Evolutionary conservation across 1,140 invertebrate species (phyloP).

Genomic region (Mactra quadrangularis): DNA sequence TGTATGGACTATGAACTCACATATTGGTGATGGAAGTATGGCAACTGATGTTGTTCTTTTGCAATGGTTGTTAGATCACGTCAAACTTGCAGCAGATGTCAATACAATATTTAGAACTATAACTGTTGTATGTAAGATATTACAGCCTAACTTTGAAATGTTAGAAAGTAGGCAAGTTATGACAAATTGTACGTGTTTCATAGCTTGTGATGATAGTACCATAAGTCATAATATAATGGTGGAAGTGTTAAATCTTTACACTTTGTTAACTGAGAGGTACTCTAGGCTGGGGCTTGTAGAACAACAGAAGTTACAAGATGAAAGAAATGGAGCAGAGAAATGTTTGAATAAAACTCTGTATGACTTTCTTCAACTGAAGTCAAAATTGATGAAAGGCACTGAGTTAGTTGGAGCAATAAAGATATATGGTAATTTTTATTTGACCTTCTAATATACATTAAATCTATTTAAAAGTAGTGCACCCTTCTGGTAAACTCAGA

Average conservation of each 20-base stretch:
- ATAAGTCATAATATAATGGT: neutral
- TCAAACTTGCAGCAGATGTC: neutral
- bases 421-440: too few relatives aligned
- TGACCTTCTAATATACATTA: too few relatives aligned
- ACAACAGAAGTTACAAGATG: neutral
- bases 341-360: neutral
- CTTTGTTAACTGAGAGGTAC: neutral
- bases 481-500: too few relatives aligned
- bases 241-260: slow-evolving; percentile 20
- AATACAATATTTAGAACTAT: neutral
- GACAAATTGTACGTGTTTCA: neutral
- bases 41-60: slow-evolving; percentile 13
- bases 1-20: neutral
- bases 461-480: too few relatives aligned
- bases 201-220: neutral
- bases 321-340: neutral
- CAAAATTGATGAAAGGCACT: too few relatives aligned
- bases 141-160: too few relatives aligned
- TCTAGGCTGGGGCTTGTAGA: neutral
- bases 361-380: neutral
- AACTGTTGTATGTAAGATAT: neutral
- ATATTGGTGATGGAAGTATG: neutral
- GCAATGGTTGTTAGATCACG: slow-evolving; percentile 19
- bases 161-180: too few relatives aligned
- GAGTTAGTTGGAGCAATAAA: too few relatives aligned